Conservation (phyloP, 2,888 invertebrate species). For the Diabrotica balteata region DNA sequence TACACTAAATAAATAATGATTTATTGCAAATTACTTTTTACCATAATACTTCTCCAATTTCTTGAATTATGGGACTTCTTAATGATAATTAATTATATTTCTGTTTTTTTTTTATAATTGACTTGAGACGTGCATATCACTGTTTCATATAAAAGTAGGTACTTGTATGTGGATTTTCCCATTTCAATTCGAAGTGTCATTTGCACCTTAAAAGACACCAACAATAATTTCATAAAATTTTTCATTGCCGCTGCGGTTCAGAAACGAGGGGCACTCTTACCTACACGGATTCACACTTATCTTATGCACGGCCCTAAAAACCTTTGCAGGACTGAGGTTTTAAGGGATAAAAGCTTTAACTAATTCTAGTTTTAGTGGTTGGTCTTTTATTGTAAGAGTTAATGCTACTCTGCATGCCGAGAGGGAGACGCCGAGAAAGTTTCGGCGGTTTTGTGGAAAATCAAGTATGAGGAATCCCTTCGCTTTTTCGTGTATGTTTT, state of each 20-base stretch:
- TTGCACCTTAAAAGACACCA: neutral
- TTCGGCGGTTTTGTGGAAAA: conserved; percentile 21
- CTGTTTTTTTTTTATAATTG: no score
- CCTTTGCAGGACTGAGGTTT: conserved; percentile 32
- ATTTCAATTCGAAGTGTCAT: no score
- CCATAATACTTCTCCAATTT: no score
- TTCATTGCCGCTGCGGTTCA: conserved; percentile 9
- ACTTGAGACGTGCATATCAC: no score
- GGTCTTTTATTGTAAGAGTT: conserved; percentile 24
- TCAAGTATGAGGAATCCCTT: conserved; percentile 8
- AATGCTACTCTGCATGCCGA: conserved; percentile 15
- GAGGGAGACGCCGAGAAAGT: conserved; percentile 13
- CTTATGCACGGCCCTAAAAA: conserved; percentile 38
- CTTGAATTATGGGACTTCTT: no score
- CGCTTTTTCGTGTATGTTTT: neutral
- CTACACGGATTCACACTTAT: conserved; percentile 50
- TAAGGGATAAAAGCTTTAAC: conserved; percentile 37
- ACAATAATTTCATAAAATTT: conserved; percentile 19
- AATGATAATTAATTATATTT: no score
- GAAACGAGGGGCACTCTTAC: conserved; percentile 24
- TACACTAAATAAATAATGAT: no score
- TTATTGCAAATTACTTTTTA: no score
- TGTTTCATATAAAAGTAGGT: no score
- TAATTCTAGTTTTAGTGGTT: conserved; percentile 31
- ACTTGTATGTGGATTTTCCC: no score